These are phyloP conservation scores for Notarius lentiginosus DNA, from an alignment of 2,113 vertebrate genomes.

Conservation along the genomic window DNA sequence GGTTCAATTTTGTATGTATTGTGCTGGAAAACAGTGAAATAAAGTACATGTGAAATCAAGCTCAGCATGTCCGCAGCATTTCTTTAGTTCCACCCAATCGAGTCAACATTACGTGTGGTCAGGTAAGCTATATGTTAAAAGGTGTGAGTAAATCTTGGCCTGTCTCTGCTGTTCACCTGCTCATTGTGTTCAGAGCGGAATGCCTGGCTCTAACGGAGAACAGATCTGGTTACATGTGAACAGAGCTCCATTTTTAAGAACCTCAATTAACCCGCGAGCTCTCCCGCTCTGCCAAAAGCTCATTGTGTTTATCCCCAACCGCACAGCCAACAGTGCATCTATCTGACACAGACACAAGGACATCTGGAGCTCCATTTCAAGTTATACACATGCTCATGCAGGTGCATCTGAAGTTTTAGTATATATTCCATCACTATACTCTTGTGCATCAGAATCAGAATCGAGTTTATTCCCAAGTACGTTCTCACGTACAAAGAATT, in stretches of 20 bases:
- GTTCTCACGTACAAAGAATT: too few relatives aligned
- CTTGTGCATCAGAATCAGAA: background rate
- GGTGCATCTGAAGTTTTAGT: background rate
- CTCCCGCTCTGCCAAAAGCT: conserved; percentile 65
- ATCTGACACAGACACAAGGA: conserved; percentile 37
- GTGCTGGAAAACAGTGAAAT: conserved; percentile 6
- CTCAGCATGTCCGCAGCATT: conserved; percentile 21
- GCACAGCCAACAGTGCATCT: conserved; percentile 42
- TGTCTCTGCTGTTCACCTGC: conserved; percentile 55
- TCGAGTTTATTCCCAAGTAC: too few relatives aligned
- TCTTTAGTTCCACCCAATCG: conserved; percentile 26
- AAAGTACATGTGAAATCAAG: conserved; percentile 8
- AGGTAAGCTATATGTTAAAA: conserved; percentile 40
- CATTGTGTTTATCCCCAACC: conserved; percentile 66
- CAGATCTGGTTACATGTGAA: conserved; percentile 76
- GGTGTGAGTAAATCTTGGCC: conserved; percentile 49
- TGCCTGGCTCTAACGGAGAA: conserved; percentile 68
- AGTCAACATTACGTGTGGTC: conserved; percentile 26
- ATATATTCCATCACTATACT: conserved; percentile 1
- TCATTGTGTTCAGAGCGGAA: conserved; percentile 67
- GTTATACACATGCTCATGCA: background rate
- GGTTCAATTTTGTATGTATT: conserved; percentile 5
- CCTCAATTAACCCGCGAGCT: conserved; percentile 70
- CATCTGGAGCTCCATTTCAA: background rate
- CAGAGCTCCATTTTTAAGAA: conserved; percentile 77